Evolutionary conservation across 2,888 invertebrate genomes (phyloP).

Genomic region (Cerastis leucographa): DNA sequence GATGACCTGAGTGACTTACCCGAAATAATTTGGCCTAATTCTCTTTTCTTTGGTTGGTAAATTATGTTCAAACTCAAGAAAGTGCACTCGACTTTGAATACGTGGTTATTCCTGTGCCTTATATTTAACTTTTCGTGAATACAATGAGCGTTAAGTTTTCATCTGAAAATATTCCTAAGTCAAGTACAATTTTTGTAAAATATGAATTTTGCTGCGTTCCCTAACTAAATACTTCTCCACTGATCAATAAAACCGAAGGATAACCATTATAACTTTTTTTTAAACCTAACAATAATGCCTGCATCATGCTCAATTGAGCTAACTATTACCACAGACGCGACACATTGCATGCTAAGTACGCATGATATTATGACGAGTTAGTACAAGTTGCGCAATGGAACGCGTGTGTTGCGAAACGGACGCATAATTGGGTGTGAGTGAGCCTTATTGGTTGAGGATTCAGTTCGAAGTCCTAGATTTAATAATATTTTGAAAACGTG

Average conservation of each 20-base stretch:
- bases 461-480: slow-evolving; percentile 43
- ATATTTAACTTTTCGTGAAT: background rate
- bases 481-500: slow-evolving; percentile 17
- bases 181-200: background rate
- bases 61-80: background rate
- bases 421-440: slow-evolving; percentile 43
- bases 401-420: slow-evolving; percentile 52
- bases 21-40: background rate
- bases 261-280: no score
- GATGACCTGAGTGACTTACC: background rate
- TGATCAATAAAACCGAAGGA: background rate
- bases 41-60: background rate
- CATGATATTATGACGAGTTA: slow-evolving; percentile 69
- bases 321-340: slow-evolving; percentile 76
- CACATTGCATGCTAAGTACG: slow-evolving; percentile 81
- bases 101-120: background rate
- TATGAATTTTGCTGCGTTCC: background rate
- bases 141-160: background rate
- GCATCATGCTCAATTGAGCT: slow-evolving; percentile 69
- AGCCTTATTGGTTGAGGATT: slow-evolving; percentile 41
- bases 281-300: no score
- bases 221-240: background rate
- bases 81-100: background rate
- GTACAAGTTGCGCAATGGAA: slow-evolving; percentile 75
- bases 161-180: background rate